Conservation (phyloP, 2,113 vertebrate genomes). For the Oreochromis tanganicae region DNA sequence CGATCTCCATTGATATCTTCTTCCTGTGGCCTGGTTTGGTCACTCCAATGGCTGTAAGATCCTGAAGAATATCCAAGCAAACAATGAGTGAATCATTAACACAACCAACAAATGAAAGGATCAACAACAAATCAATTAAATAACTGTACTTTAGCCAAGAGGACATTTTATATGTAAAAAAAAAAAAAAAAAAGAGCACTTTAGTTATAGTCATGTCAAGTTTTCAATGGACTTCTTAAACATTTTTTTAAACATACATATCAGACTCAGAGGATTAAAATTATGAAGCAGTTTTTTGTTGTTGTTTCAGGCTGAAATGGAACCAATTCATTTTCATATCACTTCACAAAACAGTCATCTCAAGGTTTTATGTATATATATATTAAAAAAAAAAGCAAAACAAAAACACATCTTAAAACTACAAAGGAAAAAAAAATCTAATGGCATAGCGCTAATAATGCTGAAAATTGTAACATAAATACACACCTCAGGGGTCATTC, state of each 20-base stretch:
- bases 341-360: neutral
- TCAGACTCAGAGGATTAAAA: neutral
- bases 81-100: neutral
- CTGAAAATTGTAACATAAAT: neutral
- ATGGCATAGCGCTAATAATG: rapidly evolving
- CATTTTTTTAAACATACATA: rapidly evolving
- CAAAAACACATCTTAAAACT: neutral
- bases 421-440: neutral
- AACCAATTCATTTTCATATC: rapidly evolving
- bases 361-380: neutral
- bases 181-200: neutral
- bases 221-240: neutral
- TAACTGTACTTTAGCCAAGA: neutral
- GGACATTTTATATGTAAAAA: neutral
- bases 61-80: constrained; percentile 63
- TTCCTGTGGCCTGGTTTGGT: constrained; percentile 95
- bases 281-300: no score
- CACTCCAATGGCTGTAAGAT: constrained; percentile 91
- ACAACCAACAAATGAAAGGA: neutral
- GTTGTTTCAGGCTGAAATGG: neutral
- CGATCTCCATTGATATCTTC: constrained; percentile 89
- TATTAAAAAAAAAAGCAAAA: neutral
- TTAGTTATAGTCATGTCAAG: neutral
- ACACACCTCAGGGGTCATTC: constrained; percentile 92
- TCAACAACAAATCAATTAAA: neutral